Conservation (phyloP, 2,797 vertebrate genomes). For the Scomberomorus guttatus region DNA sequence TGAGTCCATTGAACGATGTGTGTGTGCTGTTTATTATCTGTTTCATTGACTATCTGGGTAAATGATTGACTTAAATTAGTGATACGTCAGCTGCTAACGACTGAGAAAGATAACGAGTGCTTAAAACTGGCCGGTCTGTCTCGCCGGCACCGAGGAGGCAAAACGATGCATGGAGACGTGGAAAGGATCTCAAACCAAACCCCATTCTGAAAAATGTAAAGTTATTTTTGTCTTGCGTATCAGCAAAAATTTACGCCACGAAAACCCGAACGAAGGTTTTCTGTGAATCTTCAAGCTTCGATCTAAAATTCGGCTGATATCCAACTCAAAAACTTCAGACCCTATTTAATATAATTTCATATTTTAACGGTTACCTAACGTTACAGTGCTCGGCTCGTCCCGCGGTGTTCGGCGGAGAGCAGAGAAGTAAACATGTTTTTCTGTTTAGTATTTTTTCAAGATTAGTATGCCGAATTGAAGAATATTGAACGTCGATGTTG, state of each 20-base stretch:
- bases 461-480: not conserved
- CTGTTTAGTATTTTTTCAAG: not conserved
- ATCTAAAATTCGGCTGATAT: not conserved
- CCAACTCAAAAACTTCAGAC: fast-evolving
- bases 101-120: not conserved
- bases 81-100: not conserved
- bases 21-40: slow-evolving; percentile 16
- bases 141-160: not conserved
- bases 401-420: not conserved
- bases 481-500: fast-evolving
- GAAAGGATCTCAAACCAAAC: not conserved
- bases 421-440: not conserved
- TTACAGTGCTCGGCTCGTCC: fast-evolving
- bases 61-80: slow-evolving; percentile 61
- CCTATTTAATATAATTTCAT: not conserved
- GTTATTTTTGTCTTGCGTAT: fast-evolving
- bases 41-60: slow-evolving; percentile 22
- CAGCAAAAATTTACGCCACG: fast-evolving
- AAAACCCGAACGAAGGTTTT: fast-evolving
- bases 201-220: not conserved
- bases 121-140: not conserved
- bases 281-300: fast-evolving
- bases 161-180: not conserved
- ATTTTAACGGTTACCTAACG: not conserved
- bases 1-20: slow-evolving; percentile 75